Conservation (phyloP, 2,888 invertebrate species). For the Digitonthophagus gazella region DNA sequence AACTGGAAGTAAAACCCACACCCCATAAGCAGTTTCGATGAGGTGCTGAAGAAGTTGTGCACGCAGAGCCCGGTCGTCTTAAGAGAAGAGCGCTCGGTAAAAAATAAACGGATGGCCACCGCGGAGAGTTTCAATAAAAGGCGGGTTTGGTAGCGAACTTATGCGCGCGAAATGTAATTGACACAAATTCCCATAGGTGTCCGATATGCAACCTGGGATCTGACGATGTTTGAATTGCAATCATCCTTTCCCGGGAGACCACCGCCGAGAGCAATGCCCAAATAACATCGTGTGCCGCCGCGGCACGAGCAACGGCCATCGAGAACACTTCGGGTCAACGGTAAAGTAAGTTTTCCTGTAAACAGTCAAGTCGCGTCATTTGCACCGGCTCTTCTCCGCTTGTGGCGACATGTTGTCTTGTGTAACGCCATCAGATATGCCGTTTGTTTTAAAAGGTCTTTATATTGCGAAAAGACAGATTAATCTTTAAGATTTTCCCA, state of each 20-base stretch:
- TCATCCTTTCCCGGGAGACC: conserved; percentile 12
- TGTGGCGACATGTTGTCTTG: background rate
- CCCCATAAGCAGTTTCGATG: background rate
- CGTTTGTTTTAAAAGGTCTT: background rate
- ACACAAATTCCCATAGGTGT: conserved; percentile 35
- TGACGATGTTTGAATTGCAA: conserved; percentile 27
- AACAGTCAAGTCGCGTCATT: background rate
- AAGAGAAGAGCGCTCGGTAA: background rate
- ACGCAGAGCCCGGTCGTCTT: background rate
- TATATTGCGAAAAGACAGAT: background rate
- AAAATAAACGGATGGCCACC: background rate
- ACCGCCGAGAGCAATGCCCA: conserved; percentile 6
- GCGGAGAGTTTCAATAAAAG: conserved; percentile 1
- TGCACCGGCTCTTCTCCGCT: background rate
- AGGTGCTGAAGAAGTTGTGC: background rate
- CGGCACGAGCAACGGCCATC: conserved; percentile 4
- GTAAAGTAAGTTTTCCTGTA: conserved; percentile 4
- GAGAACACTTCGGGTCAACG: conserved; percentile 4
- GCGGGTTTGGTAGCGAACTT: conserved; percentile 27
- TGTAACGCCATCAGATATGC: background rate
- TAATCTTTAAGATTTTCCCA: background rate
- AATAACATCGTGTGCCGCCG: conserved; percentile 5
- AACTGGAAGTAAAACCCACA: background rate
- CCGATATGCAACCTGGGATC: conserved; percentile 29
- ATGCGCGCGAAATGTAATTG: conserved; percentile 29